Evolutionary conservation across 2,113 vertebrate genomes (phyloP).

Genomic region (Bagarius yarrelli): DNA sequence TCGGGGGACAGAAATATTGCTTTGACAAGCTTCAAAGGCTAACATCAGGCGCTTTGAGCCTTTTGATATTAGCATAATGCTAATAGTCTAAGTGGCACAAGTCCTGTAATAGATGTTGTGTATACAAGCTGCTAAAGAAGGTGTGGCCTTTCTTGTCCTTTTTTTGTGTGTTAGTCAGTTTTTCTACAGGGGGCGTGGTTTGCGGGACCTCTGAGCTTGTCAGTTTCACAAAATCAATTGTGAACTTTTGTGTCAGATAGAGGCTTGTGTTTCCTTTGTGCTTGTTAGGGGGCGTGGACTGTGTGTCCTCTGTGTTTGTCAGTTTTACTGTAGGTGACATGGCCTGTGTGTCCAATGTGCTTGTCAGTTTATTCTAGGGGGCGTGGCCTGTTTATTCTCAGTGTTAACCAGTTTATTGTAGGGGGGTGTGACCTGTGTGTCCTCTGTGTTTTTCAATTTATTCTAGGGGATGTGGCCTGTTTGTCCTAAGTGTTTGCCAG

Average conservation of each 20-base stretch:
- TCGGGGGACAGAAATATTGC: slow-evolving; percentile 10
- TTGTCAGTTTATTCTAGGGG: neutral
- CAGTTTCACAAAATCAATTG: neutral
- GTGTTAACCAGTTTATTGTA: too few species aligned
- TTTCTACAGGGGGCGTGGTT: neutral
- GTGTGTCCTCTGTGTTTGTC: neutral
- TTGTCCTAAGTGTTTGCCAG: too few species aligned
- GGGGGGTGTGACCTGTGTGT: too few species aligned
- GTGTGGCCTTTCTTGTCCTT: neutral
- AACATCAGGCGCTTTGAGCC: neutral
- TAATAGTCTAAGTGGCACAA: slow-evolving; percentile 20
- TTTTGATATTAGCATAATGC: slow-evolving; percentile 39
- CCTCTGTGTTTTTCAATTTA: too few species aligned
- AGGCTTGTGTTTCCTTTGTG: too few species aligned
- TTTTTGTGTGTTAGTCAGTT: neutral
- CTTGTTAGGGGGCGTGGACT: too few species aligned
- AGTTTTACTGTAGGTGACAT: neutral
- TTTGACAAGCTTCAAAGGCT: slow-evolving; percentile 25
- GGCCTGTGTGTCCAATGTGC: neutral
- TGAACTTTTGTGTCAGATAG: too few species aligned
- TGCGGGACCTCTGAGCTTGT: neutral
- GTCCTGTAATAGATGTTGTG: neutral
- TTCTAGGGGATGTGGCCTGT: too few species aligned
- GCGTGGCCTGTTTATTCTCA: too few species aligned
- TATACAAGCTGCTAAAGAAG: neutral